A percentile compares a stretch with the other conserved stretches of the same genome.
These are phyloP conservation scores for Oryzias curvinotus DNA, from an alignment of 2,113 vertebrate genomes.

Conservation along the genomic window DNA sequence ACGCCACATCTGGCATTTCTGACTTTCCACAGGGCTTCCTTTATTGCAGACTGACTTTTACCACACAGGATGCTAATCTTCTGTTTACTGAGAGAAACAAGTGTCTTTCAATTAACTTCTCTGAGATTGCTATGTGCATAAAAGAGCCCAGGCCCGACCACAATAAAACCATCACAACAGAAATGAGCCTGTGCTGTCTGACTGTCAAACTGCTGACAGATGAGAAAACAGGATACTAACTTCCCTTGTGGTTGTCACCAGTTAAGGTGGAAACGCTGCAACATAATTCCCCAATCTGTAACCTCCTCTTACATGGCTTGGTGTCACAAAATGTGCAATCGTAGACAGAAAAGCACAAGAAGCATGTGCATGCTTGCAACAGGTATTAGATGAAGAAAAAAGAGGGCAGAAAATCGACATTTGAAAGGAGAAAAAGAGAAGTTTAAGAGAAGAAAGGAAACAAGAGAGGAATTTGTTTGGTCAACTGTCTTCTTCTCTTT, in stretches of 20 bases:
- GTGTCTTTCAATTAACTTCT: conserved; percentile 63
- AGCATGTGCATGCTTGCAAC: conserved; percentile 37
- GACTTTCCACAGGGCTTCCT: conserved; percentile 16
- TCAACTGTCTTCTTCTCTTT: conserved; percentile 7
- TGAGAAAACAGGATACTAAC: conserved; percentile 28
- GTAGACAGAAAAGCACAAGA: conserved; percentile 44
- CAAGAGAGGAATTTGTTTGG: conserved; percentile 42
- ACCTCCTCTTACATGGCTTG: conserved; percentile 40
- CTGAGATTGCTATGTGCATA: conserved; percentile 55
- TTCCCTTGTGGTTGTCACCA: conserved; percentile 60
- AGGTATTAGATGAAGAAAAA: conserved; percentile 17
- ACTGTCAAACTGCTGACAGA: conserved; percentile 55
- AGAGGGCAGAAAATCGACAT: conserved; percentile 20
- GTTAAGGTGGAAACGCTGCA: conserved; percentile 40
- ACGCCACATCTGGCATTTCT: conserved; percentile 33
- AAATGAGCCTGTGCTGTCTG: conserved; percentile 28
- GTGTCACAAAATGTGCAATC: conserved; percentile 55
- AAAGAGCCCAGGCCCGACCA: conserved; percentile 38
- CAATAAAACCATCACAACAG: conserved; percentile 22
- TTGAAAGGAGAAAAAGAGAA: conserved; percentile 43
- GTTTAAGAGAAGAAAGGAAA: conserved; percentile 25
- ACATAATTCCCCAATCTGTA: conserved; percentile 26
- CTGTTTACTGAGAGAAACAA: conserved; percentile 57
- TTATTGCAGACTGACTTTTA: conserved; percentile 34
- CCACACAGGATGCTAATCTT: conserved; percentile 64